Percentiles rank a stretch among this genome's conserved stretches.
phyloP scores from a whole-genome alignment of 2,113 vertebrate genomes.

The Alexandromys fortis region DNA sequence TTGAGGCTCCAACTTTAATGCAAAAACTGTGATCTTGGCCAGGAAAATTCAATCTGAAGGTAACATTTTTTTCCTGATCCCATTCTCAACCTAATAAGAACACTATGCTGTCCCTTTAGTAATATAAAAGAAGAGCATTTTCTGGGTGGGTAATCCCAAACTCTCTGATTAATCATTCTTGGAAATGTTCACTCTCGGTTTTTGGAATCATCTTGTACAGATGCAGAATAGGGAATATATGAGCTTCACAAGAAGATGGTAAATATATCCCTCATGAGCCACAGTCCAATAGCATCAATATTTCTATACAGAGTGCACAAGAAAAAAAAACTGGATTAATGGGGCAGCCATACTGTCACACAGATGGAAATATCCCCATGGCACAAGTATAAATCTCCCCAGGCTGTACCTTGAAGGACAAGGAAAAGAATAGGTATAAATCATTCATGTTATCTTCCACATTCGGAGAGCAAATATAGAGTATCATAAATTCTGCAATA shows the following conservation, averaged over 20 bases:
- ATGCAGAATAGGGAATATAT: not conserved
- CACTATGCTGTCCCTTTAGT: not conserved
- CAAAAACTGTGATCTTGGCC: not conserved
- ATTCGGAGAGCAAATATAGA: not conserved
- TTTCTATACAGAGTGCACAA: rapidly evolving
- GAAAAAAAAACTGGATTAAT: not conserved
- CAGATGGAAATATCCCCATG: not conserved
- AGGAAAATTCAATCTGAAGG: constrained; percentile 46
- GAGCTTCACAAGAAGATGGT: not conserved
- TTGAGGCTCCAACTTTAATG: not conserved
- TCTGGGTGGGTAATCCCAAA: not conserved
- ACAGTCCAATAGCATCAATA: not conserved
- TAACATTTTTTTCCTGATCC: not conserved
- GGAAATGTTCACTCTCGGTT: not conserved
- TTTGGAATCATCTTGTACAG: not conserved
- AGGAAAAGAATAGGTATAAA: not conserved
- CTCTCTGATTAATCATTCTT: not conserved
- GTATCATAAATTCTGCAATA: not conserved
- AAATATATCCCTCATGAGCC: not conserved
- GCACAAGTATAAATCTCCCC: not conserved
- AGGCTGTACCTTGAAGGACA: not conserved
- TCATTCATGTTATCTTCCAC: not conserved
- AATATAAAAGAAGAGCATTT: not conserved
- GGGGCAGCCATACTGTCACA: not conserved
- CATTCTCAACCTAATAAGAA: not conserved